Percentiles rank a stretch among this genome's conserved stretches.
phyloP scores from a whole-genome alignment of 1,140 invertebrate species.

The Dendrolimus kikuchii region DNA sequence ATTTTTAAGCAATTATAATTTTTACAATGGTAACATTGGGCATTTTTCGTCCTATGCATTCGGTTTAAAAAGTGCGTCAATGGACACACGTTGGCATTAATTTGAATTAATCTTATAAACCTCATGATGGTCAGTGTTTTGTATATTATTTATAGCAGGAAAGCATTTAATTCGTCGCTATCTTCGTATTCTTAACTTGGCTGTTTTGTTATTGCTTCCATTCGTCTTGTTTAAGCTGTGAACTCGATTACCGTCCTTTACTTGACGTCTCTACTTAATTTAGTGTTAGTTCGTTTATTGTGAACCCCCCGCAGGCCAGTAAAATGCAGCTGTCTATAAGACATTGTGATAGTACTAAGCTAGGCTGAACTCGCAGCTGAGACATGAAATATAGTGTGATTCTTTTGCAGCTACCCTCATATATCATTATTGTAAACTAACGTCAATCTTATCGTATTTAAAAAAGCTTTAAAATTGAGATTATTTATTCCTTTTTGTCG shows the following conservation, averaged over 20 bases:
- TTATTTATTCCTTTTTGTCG: slow-evolving; percentile 62
- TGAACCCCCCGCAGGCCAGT: slow-evolving; percentile 60
- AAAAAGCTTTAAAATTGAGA: slow-evolving; percentile 69
- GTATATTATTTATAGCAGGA: slow-evolving; percentile 37
- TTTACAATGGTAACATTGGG: too few relatives aligned
- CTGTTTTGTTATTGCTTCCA: slow-evolving; percentile 52
- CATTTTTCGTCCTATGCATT: too few relatives aligned
- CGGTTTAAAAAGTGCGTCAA: slow-evolving; percentile 8
- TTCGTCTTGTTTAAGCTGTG: slow-evolving; percentile 35
- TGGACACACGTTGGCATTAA: slow-evolving; percentile 54
- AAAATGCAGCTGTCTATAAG: slow-evolving; percentile 61
- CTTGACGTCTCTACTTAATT: slow-evolving; percentile 67
- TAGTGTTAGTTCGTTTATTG: slow-evolving; percentile 64
- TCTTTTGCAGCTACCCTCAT: slow-evolving; percentile 26
- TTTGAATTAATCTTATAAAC: slow-evolving; percentile 42
- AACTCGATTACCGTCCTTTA: slow-evolving; percentile 62
- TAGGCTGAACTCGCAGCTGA: slow-evolving; percentile 34
- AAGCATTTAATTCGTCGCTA: slow-evolving; percentile 52
- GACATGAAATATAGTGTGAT: slow-evolving; percentile 21
- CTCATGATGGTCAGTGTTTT: slow-evolving; percentile 56
- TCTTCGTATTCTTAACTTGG: slow-evolving; percentile 28
- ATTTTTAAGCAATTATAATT: too few relatives aligned
- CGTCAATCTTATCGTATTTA: slow-evolving; percentile 45
- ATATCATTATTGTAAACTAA: slow-evolving; percentile 1
- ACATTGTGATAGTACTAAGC: slow-evolving; percentile 67